Evolutionary conservation across 2,888 invertebrate genomes (phyloP).

Genomic region (Nephrotoma guestfalica): DNA sequence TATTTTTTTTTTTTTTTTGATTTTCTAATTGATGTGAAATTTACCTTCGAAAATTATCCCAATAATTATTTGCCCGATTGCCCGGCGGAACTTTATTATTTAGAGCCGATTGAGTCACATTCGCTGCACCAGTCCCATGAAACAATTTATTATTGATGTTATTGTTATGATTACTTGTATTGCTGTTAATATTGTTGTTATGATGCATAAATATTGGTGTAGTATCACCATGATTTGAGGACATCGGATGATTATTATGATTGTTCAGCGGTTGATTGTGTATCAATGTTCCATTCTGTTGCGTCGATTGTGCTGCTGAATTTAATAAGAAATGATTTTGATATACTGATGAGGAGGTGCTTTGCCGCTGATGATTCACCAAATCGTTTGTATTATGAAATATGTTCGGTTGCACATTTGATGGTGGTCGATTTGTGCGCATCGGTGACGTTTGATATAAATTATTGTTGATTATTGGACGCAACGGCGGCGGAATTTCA

Average conservation of each 20-base stretch:
- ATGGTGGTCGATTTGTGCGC: slow-evolving; percentile 9
- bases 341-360: neutral
- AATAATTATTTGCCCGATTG: slow-evolving; percentile 82
- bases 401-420: slow-evolving; percentile 10
- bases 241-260: neutral
- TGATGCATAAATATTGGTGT: slow-evolving; percentile 29
- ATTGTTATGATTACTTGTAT: slow-evolving; percentile 10
- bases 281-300: slow-evolving; percentile 5
- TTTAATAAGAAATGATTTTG: neutral
- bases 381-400: slow-evolving; percentile 15
- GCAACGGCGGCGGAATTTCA: slow-evolving; percentile 21
- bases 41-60: slow-evolving; percentile 89
- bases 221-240: slow-evolving; percentile 1
- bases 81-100: slow-evolving; percentile 87
- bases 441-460: neutral
- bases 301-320: neutral
- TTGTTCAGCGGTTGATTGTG: slow-evolving; percentile 3
- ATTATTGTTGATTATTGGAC: slow-evolving; percentile 8
- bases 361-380: slow-evolving; percentile 9
- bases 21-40: slow-evolving; percentile 10
- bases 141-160: neutral
- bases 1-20: slow-evolving; percentile 17
- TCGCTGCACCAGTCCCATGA: slow-evolving; percentile 16
- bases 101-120: slow-evolving; percentile 34
- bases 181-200: slow-evolving; percentile 18